Evolutionary conservation across 1,140 invertebrate species (phyloP).

Genomic region (Tigriopus japonicus): DNA sequence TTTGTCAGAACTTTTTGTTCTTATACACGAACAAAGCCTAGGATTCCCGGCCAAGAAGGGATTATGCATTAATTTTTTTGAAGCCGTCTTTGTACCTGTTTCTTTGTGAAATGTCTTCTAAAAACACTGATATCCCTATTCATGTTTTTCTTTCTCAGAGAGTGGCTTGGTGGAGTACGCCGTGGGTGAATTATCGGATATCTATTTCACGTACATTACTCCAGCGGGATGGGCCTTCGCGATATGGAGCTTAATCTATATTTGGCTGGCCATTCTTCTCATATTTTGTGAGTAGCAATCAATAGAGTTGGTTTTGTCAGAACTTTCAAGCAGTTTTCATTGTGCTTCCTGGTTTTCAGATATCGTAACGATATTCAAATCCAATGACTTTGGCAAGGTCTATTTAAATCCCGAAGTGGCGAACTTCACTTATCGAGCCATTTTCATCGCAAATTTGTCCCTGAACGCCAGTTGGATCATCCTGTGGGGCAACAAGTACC

Average conservation of each 20-base stretch:
- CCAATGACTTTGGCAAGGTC: background rate
- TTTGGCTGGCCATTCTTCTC: background rate
- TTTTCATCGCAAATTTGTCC: background rate
- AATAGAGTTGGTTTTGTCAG: background rate
- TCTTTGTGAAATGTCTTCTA: too few species aligned
- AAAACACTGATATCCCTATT: too few species aligned
- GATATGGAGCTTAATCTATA: conserved; percentile 17
- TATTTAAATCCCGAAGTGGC: background rate
- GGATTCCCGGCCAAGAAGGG: too few species aligned
- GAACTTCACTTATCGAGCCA: background rate
- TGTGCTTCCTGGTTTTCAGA: background rate
- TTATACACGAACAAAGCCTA: too few species aligned
- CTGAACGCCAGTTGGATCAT: background rate
- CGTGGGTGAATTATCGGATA: conserved; percentile 14
- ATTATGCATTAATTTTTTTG: too few species aligned
- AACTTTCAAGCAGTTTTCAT: too few species aligned
- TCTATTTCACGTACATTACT: conserved; percentile 11
- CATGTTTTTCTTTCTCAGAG: too few species aligned
- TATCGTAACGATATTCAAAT: background rate
- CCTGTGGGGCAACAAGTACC: background rate
- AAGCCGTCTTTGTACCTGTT: too few species aligned
- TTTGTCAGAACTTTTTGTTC: too few species aligned
- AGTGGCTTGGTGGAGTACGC: background rate
- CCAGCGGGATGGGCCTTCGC: conserved; percentile 16
- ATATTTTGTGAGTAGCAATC: conserved; percentile 14